A percentile compares a stretch with the other conserved stretches of the same genome.
phyloP scores from a whole-genome alignment of 2,797 vertebrate genomes.

The Phataginus tricuspis region DNA sequence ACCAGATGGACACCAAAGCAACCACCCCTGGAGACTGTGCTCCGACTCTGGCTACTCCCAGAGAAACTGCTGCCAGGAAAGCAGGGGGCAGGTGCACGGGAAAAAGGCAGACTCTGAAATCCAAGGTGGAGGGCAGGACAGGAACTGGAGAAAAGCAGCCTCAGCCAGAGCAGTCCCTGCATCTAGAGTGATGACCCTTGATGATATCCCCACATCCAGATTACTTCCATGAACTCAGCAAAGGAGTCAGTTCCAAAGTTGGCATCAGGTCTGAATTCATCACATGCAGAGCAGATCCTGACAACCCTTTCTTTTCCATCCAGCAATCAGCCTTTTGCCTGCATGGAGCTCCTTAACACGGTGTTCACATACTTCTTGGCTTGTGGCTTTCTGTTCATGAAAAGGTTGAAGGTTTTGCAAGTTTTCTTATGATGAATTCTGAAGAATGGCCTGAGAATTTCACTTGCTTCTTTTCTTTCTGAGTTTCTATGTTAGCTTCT shows the following conservation, averaged over 20 bases:
- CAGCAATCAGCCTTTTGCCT: slow-evolving; percentile 93
- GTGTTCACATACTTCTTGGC: slow-evolving; percentile 93
- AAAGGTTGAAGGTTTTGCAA: slow-evolving; percentile 93
- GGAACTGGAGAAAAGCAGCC: fast-evolving
- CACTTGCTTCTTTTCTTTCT: slow-evolving; percentile 93
- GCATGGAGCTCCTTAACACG: slow-evolving; percentile 91
- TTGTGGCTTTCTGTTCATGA: slow-evolving; percentile 95
- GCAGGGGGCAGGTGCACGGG: fast-evolving
- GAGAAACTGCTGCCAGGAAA: background rate
- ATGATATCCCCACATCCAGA: slow-evolving; percentile 94
- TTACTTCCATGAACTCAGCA: slow-evolving; percentile 94
- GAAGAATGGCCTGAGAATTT: slow-evolving; percentile 93
- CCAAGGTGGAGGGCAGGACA: background rate
- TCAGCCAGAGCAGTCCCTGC: slow-evolving; percentile 93
- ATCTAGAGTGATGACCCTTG: slow-evolving; percentile 92
- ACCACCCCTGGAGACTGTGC: background rate
- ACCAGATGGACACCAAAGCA: background rate
- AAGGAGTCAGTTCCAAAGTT: slow-evolving; percentile 94
- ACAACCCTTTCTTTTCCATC: slow-evolving; percentile 95
- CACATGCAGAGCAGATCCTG: slow-evolving; percentile 93
- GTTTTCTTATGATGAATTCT: slow-evolving; percentile 94
- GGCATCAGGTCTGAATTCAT: slow-evolving; percentile 93
- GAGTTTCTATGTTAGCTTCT: slow-evolving; percentile 93
- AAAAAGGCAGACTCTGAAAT: background rate
- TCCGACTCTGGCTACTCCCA: background rate